These are phyloP conservation scores for Lydus trimaculatus DNA, from an alignment of 2,888 invertebrate genomes.

Conservation along the genomic window DNA sequence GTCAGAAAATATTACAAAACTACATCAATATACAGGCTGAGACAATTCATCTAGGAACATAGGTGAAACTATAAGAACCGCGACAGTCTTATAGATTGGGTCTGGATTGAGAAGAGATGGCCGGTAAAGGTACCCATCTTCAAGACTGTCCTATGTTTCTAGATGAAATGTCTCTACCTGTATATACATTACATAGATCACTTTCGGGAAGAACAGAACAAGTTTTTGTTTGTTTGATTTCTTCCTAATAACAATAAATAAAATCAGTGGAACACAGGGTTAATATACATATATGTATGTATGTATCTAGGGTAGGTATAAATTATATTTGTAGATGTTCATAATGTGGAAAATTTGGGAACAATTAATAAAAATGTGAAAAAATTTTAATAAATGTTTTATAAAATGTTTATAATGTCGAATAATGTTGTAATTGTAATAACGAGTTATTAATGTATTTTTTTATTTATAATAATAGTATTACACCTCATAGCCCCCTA, in stretches of 20 bases:
- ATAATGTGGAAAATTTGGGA: slow-evolving; percentile 18
- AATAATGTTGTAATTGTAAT: slow-evolving; percentile 22
- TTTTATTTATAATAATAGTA: slow-evolving; percentile 17
- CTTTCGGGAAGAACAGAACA: background rate
- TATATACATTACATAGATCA: background rate
- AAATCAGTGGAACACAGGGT: slow-evolving; percentile 19
- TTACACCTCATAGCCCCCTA: too few species aligned
- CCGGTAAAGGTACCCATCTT: too few species aligned
- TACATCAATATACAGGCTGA: too few species aligned
- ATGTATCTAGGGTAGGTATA: too few species aligned
- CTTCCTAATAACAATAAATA: background rate
- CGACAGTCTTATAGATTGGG: too few species aligned
- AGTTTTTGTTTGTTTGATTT: background rate
- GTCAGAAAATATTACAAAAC: slow-evolving; percentile 13
- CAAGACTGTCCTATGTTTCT: too few species aligned
- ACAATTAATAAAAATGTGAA: slow-evolving; percentile 14
- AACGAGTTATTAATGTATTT: slow-evolving; percentile 23
- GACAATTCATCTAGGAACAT: too few species aligned
- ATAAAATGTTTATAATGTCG: slow-evolving; percentile 7
- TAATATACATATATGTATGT: slow-evolving; percentile 10
- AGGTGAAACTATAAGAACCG: too few species aligned
- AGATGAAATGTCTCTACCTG: too few species aligned
- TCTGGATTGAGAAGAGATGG: too few species aligned
- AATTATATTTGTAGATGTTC: slow-evolving; percentile 10
- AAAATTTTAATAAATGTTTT: slow-evolving; percentile 15